Conservation (phyloP, 2,797 vertebrate species). For the Rhinoraja longicauda region DNA sequence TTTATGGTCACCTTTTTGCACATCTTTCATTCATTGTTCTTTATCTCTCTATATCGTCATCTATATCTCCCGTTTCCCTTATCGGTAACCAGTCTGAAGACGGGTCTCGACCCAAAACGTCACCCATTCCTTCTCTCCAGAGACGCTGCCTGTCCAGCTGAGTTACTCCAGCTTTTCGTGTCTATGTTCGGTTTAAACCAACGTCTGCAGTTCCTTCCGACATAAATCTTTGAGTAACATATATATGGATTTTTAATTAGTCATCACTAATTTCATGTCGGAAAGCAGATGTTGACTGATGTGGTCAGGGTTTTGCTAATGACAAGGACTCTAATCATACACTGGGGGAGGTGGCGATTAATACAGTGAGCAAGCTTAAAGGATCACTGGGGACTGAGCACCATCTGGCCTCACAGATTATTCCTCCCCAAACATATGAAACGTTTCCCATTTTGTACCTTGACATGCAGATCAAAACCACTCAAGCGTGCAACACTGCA, state of each 20-base stretch:
- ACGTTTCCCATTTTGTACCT: neutral
- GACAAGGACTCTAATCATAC: neutral
- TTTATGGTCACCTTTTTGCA: no score
- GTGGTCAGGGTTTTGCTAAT: neutral
- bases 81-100: no score
- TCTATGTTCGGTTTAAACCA: no score
- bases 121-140: no score
- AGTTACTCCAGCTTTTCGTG: no score
- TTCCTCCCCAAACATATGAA: neutral
- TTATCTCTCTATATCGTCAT: no score
- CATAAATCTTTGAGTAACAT: conserved; percentile 19
- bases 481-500: neutral
- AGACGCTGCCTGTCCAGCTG: no score
- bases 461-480: neutral
- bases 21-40: no score
- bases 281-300: neutral
- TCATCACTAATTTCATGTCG: neutral
- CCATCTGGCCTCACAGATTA: neutral
- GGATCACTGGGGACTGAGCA: neutral
- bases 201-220: no score
- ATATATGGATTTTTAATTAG: conserved; percentile 5
- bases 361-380: neutral
- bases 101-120: no score
- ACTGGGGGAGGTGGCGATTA: neutral
- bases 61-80: no score